These are phyloP conservation scores for Microcebus jonahi DNA, from an alignment of 2,113 vertebrate genomes.

Conservation along the genomic window DNA sequence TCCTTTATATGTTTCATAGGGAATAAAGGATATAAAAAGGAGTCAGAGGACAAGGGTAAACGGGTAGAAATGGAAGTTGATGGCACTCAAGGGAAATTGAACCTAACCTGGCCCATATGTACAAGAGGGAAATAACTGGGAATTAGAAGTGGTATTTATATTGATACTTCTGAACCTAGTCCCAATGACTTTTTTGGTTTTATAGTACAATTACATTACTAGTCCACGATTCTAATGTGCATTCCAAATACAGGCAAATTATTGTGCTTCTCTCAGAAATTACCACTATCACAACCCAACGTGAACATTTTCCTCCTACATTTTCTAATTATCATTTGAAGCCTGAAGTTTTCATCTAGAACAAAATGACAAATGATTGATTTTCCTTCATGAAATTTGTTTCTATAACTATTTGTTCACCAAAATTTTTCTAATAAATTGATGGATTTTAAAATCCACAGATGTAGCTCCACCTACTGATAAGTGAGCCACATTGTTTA, in stretches of 20 bases:
- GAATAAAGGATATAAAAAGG: neutral
- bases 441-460: constrained; percentile 8
- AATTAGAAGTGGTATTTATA: neutral
- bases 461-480: neutral
- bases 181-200: neutral
- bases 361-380: neutral
- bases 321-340: constrained; percentile 39
- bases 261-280: constrained; percentile 1
- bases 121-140: neutral
- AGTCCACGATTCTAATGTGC: neutral
- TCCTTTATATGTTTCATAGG: neutral
- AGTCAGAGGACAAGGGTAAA: neutral
- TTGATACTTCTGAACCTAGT: neutral
- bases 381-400: neutral
- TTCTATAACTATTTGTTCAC: neutral
- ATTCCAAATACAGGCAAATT: neutral
- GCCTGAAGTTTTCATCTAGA: constrained; percentile 18
- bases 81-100: neutral
- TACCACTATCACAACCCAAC: neutral
- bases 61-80: neutral
- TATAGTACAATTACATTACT: neutral
- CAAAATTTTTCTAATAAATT: neutral
- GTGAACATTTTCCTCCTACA: neutral
- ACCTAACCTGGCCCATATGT: accelerated
- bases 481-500: neutral